Conservation (phyloP, 2,797 vertebrate species). For the Micropoecilia bifurca region DNA sequence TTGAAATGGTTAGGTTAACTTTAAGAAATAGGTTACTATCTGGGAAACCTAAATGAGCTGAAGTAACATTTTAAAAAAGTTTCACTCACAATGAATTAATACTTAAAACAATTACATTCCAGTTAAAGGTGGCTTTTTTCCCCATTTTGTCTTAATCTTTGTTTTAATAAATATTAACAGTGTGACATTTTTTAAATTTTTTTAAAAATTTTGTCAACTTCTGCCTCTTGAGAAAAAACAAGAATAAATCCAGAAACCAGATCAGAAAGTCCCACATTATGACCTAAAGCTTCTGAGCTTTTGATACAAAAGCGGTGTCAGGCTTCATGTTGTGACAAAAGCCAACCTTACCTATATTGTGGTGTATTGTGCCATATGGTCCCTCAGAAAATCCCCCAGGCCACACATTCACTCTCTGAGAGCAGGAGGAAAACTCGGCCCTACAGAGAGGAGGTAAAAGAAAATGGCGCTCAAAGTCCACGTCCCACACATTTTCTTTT, state of each 20-base stretch:
- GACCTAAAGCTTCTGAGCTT: constrained; percentile 7
- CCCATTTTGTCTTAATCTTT: background rate
- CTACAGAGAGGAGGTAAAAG: constrained; percentile 36
- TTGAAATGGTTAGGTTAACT: background rate
- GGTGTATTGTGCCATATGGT: constrained; percentile 77
- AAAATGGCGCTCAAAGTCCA: background rate
- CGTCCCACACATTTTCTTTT: background rate
- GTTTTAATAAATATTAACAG: background rate
- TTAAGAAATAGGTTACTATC: background rate
- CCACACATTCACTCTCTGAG: constrained; percentile 62
- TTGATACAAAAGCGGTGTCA: constrained; percentile 26
- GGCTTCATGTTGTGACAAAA: background rate
- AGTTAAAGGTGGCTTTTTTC: background rate
- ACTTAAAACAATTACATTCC: background rate
- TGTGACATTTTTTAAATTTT: background rate
- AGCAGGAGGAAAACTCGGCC: constrained; percentile 22
- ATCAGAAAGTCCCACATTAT: constrained; percentile 7
- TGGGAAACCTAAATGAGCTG: background rate
- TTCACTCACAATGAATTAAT: background rate
- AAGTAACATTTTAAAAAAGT: background rate
- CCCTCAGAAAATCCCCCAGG: constrained; percentile 60
- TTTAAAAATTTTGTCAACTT: background rate
- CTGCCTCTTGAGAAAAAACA: background rate
- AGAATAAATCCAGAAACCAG: constrained; percentile 21
- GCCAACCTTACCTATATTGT: constrained; percentile 72